These are phyloP conservation scores for Dynastes maya DNA, from an alignment of 2,888 invertebrate genomes.

Conservation along the genomic window DNA sequence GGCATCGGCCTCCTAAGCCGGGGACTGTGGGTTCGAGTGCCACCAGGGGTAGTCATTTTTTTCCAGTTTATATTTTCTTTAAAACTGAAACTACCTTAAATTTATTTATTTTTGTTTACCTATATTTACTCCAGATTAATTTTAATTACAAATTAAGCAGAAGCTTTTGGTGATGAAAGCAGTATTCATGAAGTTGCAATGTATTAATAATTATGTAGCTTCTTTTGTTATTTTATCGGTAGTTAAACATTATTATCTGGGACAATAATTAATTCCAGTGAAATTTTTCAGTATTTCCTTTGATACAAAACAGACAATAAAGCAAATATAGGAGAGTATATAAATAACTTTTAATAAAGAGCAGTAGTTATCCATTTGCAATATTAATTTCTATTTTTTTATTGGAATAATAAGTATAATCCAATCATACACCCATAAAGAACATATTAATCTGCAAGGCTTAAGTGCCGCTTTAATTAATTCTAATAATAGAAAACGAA, in stretches of 20 bases:
- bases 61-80: no score
- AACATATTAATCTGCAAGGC: background rate
- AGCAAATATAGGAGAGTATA: background rate
- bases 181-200: background rate
- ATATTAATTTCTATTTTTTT: constrained; percentile 15
- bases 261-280: background rate
- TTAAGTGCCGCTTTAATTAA: constrained; percentile 17
- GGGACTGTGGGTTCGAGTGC: constrained; percentile 90
- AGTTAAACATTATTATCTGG: constrained; percentile 8
- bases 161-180: background rate
- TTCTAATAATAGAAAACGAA: constrained; percentile 18
- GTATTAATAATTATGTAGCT: background rate
- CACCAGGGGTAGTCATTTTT: constrained; percentile 80
- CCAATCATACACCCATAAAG: background rate
- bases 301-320: background rate
- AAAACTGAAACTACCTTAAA: no score
- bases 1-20: constrained; percentile 90
- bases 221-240: background rate
- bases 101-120: no score
- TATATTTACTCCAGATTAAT: no score
- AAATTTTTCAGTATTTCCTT: background rate
- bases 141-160: no score
- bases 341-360: constrained; percentile 24
- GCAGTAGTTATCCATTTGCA: background rate
- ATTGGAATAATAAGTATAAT: background rate